Evolutionary conservation across 1,140 invertebrate species (phyloP).

Genomic region (Pollicipes pollicipes): DNA sequence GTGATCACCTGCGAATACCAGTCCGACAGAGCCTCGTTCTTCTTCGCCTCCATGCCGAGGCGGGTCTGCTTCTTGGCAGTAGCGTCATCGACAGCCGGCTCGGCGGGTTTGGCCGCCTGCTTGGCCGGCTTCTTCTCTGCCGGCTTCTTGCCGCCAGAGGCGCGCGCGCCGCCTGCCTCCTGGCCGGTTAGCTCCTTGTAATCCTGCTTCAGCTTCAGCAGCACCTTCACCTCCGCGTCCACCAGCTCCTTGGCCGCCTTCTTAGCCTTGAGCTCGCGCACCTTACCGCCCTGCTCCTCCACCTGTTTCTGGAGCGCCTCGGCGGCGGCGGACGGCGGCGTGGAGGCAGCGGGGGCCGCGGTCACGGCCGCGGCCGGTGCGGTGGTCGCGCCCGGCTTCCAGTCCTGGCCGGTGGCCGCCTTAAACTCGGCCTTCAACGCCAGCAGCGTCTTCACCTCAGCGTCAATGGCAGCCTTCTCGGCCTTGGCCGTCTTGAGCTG

Average conservation of each 20-base stretch:
- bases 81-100: conserved; percentile 10
- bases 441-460: conserved; percentile 30
- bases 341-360: conserved; percentile 19
- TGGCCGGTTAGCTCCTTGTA: conserved; percentile 55
- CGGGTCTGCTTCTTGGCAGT: conserved; percentile 65
- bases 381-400: conserved; percentile 29
- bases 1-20: conserved; percentile 99
- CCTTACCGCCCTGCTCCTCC: conserved; percentile 47
- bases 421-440: conserved; percentile 32
- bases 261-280: conserved; percentile 43
- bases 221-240: conserved; percentile 48
- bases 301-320: conserved; percentile 30
- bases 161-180: conserved; percentile 26
- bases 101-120: not conserved
- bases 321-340: conserved; percentile 6
- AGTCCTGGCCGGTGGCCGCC: conserved; percentile 36
- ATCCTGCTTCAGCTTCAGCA: conserved; percentile 54
- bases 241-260: conserved; percentile 42
- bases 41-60: conserved; percentile 78
- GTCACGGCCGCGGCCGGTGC: conserved; percentile 24
- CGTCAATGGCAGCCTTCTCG: conserved; percentile 26
- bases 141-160: not conserved
- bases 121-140: conserved; percentile 12
- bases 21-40: conserved; percentile 82
- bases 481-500: conserved; percentile 22